Percentiles rank a stretch among this genome's conserved stretches.
These are phyloP conservation scores for Contarinia nasturtii DNA, from an alignment of 1,140 invertebrate genomes.

Conservation along the genomic window DNA sequence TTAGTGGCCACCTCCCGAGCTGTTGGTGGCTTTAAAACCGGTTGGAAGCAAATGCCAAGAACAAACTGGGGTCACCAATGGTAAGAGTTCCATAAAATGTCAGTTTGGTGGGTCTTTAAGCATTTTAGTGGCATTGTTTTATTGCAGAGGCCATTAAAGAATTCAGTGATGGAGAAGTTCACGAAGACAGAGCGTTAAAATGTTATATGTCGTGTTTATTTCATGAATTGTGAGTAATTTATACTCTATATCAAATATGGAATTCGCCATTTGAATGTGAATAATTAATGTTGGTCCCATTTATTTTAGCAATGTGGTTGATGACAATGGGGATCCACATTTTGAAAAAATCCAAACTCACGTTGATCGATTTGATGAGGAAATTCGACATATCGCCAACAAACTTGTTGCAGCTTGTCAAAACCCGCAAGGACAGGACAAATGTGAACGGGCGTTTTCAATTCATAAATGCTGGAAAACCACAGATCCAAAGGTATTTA, in stretches of 20 bases:
- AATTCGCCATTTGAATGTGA: neutral
- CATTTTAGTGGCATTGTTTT: neutral
- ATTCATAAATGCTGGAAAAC: constrained; percentile 16
- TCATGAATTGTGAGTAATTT: constrained; percentile 9
- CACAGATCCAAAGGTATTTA: constrained; percentile 13
- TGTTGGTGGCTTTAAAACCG: neutral
- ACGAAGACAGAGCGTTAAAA: constrained; percentile 14
- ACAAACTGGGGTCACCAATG: constrained; percentile 1
- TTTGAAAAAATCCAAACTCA: constrained; percentile 12
- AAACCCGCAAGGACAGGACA: constrained; percentile 14
- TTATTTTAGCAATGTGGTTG: constrained; percentile 8
- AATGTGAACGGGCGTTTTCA: constrained; percentile 16
- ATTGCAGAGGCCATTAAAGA: constrained; percentile 15
- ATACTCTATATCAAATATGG: constrained; percentile 5
- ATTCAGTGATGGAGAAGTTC: constrained; percentile 16
- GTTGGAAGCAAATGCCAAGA: neutral
- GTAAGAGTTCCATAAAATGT: neutral
- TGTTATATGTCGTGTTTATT: constrained; percentile 18
- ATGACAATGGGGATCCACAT: constrained; percentile 18
- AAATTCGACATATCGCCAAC: constrained; percentile 9
- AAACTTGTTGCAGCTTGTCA: constrained; percentile 15
- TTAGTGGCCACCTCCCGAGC: constrained; percentile 2
- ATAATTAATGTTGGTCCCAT: neutral
- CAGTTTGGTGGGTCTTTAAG: too few species aligned
- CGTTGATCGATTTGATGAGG: constrained; percentile 7